Conservation (phyloP, 2,113 vertebrate species). For the Phyllopteryx taeniolatus region DNA sequence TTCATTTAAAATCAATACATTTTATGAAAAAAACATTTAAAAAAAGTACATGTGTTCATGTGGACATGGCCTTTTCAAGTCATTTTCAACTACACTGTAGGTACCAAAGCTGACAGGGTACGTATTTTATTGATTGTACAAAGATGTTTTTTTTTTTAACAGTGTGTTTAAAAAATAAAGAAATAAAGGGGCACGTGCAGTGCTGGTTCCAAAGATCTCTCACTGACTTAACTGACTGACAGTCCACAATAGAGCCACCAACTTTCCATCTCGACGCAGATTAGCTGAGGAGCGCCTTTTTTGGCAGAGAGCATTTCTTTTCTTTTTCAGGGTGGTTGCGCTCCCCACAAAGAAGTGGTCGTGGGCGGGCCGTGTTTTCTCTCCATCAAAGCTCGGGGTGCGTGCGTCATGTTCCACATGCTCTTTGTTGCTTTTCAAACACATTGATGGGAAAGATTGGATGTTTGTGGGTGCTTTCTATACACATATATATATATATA, state of each 20-base stretch:
- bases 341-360: neutral
- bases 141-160: slow-evolving; percentile 29
- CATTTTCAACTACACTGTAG: slow-evolving; percentile 15
- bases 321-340: neutral
- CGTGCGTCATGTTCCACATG: slow-evolving; percentile 63
- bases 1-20: no score
- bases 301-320: neutral
- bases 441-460: neutral
- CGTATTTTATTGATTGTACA: slow-evolving; percentile 53
- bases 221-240: neutral
- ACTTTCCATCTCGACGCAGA: neutral
- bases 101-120: slow-evolving; percentile 36
- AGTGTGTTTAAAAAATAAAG: neutral
- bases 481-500: no score
- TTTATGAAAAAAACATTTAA: no score
- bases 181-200: neutral
- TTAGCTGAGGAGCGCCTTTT: neutral
- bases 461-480: neutral
- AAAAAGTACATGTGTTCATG: neutral
- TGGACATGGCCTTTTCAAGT: neutral
- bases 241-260: neutral
- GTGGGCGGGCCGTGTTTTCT: slow-evolving; percentile 18
- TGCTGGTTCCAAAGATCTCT: neutral
- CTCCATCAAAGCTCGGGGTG: slow-evolving; percentile 67
- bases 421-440: slow-evolving; percentile 57